Percentiles rank a stretch among this genome's conserved stretches.
phyloP scores from a whole-genome alignment of 2,797 vertebrate species.

The Mycteria americana region DNA sequence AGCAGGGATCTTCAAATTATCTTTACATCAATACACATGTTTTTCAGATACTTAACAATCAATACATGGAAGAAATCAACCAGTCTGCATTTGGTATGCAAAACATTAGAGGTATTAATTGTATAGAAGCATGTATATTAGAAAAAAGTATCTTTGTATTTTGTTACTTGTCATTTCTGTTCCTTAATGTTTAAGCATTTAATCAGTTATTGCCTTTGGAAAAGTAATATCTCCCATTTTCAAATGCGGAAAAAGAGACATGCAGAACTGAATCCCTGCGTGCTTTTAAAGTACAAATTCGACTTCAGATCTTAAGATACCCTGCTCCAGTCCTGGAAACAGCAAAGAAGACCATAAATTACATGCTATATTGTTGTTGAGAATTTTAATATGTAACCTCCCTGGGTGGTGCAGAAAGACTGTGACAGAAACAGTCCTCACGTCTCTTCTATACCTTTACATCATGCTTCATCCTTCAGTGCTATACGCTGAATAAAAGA shows the following conservation, averaged over 20 bases:
- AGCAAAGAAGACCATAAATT: neutral
- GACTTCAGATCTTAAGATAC: neutral
- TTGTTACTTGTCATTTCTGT: neutral
- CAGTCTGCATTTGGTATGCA: neutral
- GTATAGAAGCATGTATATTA: neutral
- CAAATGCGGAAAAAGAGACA: neutral
- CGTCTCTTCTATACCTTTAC: neutral
- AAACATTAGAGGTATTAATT: neutral
- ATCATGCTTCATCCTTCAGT: neutral
- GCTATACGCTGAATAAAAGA: neutral
- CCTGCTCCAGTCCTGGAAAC: neutral
- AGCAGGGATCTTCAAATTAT: neutral
- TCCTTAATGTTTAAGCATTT: neutral
- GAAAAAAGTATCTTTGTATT: neutral
- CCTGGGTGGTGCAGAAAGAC: neutral
- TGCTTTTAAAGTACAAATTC: neutral
- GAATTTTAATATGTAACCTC: neutral
- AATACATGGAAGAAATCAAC: neutral
- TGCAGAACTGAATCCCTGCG: neutral
- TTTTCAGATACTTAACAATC: neutral
- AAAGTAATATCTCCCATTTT: neutral
- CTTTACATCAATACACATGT: neutral
- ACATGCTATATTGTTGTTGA: neutral
- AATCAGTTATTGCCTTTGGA: neutral
- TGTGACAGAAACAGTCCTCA: neutral